phyloP scores from a whole-genome alignment of 2,113 vertebrate species.

The Cephalopterus ornatus region DNA sequence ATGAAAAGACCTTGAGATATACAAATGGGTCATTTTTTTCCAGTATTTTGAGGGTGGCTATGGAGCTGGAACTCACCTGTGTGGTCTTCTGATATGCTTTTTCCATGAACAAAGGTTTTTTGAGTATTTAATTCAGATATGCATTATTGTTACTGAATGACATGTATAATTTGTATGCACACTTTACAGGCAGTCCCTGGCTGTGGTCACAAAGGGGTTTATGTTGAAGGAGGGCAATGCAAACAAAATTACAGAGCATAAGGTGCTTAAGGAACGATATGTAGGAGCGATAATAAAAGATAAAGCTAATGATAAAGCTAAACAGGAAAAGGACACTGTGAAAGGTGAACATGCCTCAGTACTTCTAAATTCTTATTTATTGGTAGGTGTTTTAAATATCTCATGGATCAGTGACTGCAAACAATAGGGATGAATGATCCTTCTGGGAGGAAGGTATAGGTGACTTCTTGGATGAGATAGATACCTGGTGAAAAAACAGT shows the following conservation, averaged over 20 bases:
- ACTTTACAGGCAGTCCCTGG: not conserved
- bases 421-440: not conserved
- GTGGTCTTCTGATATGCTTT: not conserved
- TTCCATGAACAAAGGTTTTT: not conserved
- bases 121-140: not conserved
- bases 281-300: not conserved
- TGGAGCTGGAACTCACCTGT: not conserved
- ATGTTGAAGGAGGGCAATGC: not conserved
- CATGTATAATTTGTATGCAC: not conserved
- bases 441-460: not conserved
- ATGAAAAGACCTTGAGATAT: not conserved
- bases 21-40: not conserved
- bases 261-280: not conserved
- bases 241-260: not conserved
- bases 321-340: not conserved
- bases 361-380: not conserved
- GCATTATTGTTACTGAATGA: not conserved
- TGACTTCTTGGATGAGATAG: not conserved
- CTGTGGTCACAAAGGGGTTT: not conserved
- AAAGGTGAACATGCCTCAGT: not conserved
- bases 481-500: not conserved
- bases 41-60: not conserved
- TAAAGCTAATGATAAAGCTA: too few relatives aligned
- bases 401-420: not conserved
- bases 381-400: not conserved